A percentile compares a stretch with the other conserved stretches of the same genome.
These are phyloP conservation scores for Dromas ardeola DNA, from an alignment of 2,113 vertebrate genomes.

Conservation along the genomic window DNA sequence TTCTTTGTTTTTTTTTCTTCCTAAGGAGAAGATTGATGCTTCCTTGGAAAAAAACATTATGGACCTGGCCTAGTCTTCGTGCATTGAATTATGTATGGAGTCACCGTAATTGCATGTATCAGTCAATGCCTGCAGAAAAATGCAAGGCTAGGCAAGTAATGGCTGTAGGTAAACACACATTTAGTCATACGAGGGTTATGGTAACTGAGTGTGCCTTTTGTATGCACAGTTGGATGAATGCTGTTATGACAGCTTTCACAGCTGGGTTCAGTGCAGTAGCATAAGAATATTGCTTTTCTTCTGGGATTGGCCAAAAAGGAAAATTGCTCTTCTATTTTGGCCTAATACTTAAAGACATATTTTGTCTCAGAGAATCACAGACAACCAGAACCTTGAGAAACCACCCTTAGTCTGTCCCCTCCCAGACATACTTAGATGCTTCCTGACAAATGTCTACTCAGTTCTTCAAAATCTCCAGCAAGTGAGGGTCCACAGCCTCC, in stretches of 20 bases:
- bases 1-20: neutral
- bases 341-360: neutral
- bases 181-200: neutral
- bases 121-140: constrained; percentile 43
- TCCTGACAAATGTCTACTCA: neutral
- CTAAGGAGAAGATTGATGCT: constrained; percentile 37
- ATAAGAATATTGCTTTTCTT: neutral
- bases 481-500: neutral
- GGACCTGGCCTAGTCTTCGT: neutral
- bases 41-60: neutral
- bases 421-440: neutral
- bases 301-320: neutral
- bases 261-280: neutral
- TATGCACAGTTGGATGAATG: neutral
- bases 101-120: constrained; percentile 21
- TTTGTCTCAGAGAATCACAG: neutral
- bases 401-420: neutral
- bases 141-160: neutral
- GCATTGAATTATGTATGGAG: constrained; percentile 46
- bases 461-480: neutral
- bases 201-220: constrained; percentile 31
- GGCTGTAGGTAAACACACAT: constrained; percentile 39
- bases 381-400: neutral
- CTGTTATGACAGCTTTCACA: constrained; percentile 37
- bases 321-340: neutral